These are phyloP conservation scores for Trissolcus basalis DNA, from an alignment of 1,140 invertebrate genomes.

Conservation along the genomic window DNA sequence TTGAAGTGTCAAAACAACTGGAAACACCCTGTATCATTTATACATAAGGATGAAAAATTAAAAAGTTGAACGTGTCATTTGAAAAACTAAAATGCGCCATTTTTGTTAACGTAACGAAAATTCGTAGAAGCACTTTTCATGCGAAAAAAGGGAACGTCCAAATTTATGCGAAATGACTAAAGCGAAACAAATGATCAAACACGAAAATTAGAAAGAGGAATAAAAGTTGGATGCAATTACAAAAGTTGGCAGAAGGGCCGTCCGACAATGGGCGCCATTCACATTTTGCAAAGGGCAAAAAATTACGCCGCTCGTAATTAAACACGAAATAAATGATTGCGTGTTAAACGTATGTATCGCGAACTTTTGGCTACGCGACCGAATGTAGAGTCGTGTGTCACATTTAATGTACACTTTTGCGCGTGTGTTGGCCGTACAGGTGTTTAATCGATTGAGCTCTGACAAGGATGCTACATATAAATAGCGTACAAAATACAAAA, in stretches of 20 bases:
- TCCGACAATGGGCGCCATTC: background rate
- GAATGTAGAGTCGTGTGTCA: conserved; percentile 33
- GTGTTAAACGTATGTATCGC: conserved; percentile 33
- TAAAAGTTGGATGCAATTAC: conserved; percentile 30
- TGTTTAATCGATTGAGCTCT: conserved; percentile 44
- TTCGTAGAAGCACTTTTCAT: background rate
- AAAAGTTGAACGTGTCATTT: no score
- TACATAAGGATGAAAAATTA: no score
- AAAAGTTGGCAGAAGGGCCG: background rate
- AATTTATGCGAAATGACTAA: conserved; percentile 17
- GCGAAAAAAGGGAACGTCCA: background rate
- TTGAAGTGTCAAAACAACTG: no score
- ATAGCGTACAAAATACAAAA: conserved; percentile 34
- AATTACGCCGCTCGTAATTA: conserved; percentile 31
- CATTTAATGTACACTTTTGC: conserved; percentile 42
- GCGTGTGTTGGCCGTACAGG: conserved; percentile 29
- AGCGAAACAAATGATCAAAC: conserved; percentile 24
- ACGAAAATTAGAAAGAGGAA: conserved; percentile 11
- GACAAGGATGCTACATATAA: conserved; percentile 40
- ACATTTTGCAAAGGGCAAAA: conserved; percentile 7
- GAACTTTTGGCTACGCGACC: conserved; percentile 23
- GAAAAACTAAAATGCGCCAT: no score
- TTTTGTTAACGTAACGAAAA: no score
- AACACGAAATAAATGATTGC: conserved; percentile 41
- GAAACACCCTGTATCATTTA: no score